Percentiles rank a stretch among this genome's conserved stretches.
These are phyloP conservation scores for Paracentrotus lividus DNA, from an alignment of 53 echinoderm and acorn worm species.

Conservation along the genomic window DNA sequence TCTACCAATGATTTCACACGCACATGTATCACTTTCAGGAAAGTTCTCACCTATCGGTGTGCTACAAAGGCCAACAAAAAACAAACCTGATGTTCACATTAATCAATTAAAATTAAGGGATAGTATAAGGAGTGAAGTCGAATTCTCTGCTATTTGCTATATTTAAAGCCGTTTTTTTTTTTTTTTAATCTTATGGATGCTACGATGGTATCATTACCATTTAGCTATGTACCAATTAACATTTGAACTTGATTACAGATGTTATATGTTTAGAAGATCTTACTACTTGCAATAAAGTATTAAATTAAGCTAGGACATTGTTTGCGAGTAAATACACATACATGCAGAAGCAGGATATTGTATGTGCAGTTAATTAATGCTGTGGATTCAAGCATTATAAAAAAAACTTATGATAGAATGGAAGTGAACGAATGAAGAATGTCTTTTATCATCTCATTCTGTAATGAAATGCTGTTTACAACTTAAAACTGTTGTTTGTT, in stretches of 20 bases:
- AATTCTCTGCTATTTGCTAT: no score
- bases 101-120: no score
- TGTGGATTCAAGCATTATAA: conserved; percentile 9
- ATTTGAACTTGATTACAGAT: background rate
- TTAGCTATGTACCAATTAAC: background rate
- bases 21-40: no score
- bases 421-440: background rate
- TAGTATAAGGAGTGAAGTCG: no score
- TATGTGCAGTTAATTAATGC: background rate
- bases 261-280: background rate
- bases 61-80: no score
- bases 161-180: no score
- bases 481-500: conserved; percentile 46
- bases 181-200: background rate
- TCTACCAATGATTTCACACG: no score
- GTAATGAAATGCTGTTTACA: conserved; percentile 35
- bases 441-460: conserved; percentile 26
- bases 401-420: background rate
- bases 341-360: no score
- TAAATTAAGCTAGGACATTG: background rate
- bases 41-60: no score
- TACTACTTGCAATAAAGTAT: conserved; percentile 28
- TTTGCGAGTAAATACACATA: no score
- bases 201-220: background rate
- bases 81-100: no score